These are phyloP conservation scores for Solen grandis DNA, from an alignment of 1,140 invertebrate genomes.

Conservation along the genomic window DNA sequence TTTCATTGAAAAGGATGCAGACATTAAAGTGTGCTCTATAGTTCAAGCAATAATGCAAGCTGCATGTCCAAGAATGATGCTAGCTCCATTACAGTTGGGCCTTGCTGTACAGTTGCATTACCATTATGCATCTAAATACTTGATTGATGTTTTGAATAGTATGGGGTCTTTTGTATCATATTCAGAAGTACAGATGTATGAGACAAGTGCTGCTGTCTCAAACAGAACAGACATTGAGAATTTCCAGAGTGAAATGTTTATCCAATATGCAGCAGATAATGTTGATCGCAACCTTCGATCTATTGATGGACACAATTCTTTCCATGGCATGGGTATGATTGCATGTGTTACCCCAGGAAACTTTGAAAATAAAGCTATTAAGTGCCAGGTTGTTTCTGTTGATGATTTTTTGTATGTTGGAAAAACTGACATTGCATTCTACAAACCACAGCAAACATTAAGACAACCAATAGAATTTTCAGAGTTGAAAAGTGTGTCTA, in stretches of 20 bases:
- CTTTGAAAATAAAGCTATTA: not conserved
- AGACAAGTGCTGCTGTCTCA: slow-evolving; percentile 13
- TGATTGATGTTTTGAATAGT: slow-evolving; percentile 48
- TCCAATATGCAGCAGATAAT: slow-evolving; percentile 66
- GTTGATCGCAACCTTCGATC: slow-evolving; percentile 69
- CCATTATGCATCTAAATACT: slow-evolving; percentile 53
- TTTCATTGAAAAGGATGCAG: slow-evolving; percentile 9
- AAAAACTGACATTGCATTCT: not conserved
- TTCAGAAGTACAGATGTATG: slow-evolving; percentile 23
- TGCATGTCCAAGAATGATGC: slow-evolving; percentile 46
- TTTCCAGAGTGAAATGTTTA: slow-evolving; percentile 30
- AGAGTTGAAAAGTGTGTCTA: not conserved
- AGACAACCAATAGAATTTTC: not conserved
- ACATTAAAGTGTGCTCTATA: slow-evolving; percentile 45
- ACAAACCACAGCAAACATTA: not conserved
- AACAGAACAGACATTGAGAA: not conserved
- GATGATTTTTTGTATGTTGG: slow-evolving; percentile 5
- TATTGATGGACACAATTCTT: slow-evolving; percentile 68
- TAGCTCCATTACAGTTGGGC: slow-evolving; percentile 60
- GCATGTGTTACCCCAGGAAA: slow-evolving; percentile 33
- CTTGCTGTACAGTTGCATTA: slow-evolving; percentile 59
- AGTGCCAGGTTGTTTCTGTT: not conserved
- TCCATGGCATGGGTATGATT: slow-evolving; percentile 74
- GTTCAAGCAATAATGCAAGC: slow-evolving; percentile 43
- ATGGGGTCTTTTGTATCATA: slow-evolving; percentile 30